These are phyloP conservation scores for Hyperoplus lanceolatus DNA, from an alignment of 2,797 vertebrate genomes.

Conservation along the genomic window DNA sequence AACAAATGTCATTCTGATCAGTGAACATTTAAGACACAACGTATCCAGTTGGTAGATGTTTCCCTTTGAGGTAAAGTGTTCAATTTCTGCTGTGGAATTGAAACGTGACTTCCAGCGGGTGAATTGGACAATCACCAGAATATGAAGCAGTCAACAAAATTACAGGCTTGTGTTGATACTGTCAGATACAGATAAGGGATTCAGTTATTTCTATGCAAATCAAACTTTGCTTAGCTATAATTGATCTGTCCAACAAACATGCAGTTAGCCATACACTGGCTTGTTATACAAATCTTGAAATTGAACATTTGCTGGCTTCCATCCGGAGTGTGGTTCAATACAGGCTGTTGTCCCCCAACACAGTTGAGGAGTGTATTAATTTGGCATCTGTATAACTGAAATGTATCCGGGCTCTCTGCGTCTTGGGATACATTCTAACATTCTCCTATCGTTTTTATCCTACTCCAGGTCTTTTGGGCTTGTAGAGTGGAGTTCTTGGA, in stretches of 20 bases:
- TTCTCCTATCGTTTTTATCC: slow-evolving; percentile 53
- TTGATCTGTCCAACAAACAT: slow-evolving; percentile 58
- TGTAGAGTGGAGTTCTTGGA: slow-evolving; percentile 67
- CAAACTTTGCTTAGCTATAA: slow-evolving; percentile 60
- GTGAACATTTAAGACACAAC: neutral
- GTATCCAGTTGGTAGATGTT: slow-evolving; percentile 11
- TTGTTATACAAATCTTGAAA: slow-evolving; percentile 51
- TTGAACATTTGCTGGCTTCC: slow-evolving; percentile 31
- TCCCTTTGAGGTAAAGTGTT: slow-evolving; percentile 34
- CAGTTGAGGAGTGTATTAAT: slow-evolving; percentile 55
- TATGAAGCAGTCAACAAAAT: slow-evolving; percentile 71
- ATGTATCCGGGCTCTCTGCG: slow-evolving; percentile 25
- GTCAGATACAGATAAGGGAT: slow-evolving; percentile 55
- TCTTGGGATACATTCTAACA: slow-evolving; percentile 38
- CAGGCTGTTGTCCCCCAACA: slow-evolving; percentile 43
- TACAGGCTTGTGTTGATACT: slow-evolving; percentile 59
- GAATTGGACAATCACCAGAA: slow-evolving; percentile 64
- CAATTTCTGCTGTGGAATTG: slow-evolving; percentile 46
- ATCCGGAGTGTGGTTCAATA: slow-evolving; percentile 34
- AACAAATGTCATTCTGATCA: neutral
- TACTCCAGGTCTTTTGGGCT: slow-evolving; percentile 55
- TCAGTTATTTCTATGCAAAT: slow-evolving; percentile 62
- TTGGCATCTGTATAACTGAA: slow-evolving; percentile 58
- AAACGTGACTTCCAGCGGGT: slow-evolving; percentile 41
- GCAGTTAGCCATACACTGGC: slow-evolving; percentile 48